Conservation (phyloP, 2,888 invertebrate species). For the Metacarcinus magister region DNA sequence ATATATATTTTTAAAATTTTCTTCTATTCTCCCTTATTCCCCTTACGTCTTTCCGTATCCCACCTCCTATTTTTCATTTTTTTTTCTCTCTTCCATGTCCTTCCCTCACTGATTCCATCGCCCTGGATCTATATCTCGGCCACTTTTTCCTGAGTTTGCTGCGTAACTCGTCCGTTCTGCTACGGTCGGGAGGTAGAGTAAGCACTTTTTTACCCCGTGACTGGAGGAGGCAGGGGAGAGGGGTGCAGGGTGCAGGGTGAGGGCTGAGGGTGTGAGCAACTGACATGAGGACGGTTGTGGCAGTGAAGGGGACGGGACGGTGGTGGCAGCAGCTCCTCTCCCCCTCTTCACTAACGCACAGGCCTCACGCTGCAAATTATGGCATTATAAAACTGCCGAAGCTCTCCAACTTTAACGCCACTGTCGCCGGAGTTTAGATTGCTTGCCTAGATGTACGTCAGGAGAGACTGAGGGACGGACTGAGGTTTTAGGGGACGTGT, state of each 20-base stretch:
- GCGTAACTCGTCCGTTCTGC: neutral
- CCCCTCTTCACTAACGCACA: neutral
- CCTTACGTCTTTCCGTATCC: no score
- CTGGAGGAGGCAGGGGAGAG: neutral
- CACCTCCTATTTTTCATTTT: no score
- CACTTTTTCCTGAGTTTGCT: neutral
- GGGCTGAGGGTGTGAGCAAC: neutral
- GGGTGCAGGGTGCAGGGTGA: no score
- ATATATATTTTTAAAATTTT: neutral
- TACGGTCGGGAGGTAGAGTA: neutral
- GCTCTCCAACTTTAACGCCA: conserved; percentile 68
- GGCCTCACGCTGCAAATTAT: conserved; percentile 61
- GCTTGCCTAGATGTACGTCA: conserved; percentile 51
- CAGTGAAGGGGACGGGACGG: neutral
- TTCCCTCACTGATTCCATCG: neutral
- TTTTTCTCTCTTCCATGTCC: neutral
- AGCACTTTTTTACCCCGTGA: neutral
- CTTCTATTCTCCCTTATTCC: neutral
- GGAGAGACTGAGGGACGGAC: neutral
- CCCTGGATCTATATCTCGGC: neutral
- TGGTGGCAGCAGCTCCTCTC: neutral
- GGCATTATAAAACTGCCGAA: conserved; percentile 71
- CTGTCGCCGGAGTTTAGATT: conserved; percentile 69
- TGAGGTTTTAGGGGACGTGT: neutral
- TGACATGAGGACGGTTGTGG: neutral